phyloP scores from a whole-genome alignment of 2,797 vertebrate genomes.

The Platalea minor region DNA sequence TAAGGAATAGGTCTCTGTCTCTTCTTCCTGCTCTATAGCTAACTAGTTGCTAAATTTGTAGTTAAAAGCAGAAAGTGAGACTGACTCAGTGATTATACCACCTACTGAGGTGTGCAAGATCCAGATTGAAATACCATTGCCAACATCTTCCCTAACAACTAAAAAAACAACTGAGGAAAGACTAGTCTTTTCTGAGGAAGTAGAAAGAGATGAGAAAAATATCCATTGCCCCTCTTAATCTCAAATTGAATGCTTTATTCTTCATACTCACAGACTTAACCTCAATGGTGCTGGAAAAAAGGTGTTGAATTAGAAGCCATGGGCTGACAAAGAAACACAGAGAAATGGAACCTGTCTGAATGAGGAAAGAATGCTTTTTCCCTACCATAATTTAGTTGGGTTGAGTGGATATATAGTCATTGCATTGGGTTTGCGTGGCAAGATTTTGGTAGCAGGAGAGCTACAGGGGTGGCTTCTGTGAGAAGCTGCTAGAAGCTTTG shows the following conservation, averaged over 20 bases:
- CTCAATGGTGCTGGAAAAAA: background rate
- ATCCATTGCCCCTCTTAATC: background rate
- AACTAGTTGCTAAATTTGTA: background rate
- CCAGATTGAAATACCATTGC: accelerated
- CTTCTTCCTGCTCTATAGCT: background rate
- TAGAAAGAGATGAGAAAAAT: background rate
- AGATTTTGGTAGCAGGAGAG: background rate
- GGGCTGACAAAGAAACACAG: background rate
- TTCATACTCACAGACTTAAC: background rate
- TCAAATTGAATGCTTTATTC: background rate
- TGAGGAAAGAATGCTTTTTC: background rate
- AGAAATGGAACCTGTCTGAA: background rate
- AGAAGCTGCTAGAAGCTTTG: background rate
- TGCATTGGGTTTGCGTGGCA: background rate
- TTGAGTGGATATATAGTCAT: background rate
- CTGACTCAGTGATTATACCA: background rate
- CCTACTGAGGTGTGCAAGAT: background rate
- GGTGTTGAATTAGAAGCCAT: background rate
- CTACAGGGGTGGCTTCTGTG: background rate
- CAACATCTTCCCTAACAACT: background rate
- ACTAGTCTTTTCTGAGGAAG: background rate
- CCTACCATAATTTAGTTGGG: background rate
- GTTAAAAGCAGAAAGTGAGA: background rate
- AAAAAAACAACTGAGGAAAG: background rate
- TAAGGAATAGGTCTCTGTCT: background rate